phyloP scores from a whole-genome alignment of 2,888 invertebrate genomes.

The Oscheius sp. region DNA sequence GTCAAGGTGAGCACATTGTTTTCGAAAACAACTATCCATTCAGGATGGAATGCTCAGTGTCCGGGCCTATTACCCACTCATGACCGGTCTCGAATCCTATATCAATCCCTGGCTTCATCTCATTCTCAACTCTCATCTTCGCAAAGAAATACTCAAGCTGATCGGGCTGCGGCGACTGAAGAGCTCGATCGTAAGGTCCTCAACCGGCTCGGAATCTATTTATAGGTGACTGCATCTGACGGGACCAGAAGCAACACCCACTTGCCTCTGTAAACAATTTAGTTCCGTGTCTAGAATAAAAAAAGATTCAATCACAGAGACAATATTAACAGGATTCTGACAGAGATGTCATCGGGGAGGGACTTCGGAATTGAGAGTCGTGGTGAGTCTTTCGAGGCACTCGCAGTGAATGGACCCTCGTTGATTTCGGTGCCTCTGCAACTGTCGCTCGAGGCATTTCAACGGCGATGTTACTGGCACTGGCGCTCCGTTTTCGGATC shows the following conservation, averaged over 20 bases:
- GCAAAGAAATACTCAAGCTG: not conserved
- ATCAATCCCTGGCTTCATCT: conserved; percentile 7
- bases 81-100: conserved; percentile 5
- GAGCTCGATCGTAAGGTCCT: too few species aligned
- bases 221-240: not conserved
- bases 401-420: conserved; percentile 39
- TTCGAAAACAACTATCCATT: not conserved
- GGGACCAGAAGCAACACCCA: not conserved
- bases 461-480: conserved; percentile 44
- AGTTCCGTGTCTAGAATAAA: not conserved
- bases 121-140: not conserved
- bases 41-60: not conserved
- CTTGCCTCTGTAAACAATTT: not conserved
- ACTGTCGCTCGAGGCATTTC: conserved; percentile 29
- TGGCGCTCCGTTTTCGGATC: conserved; percentile 57
- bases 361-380: conserved; percentile 10
- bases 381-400: conserved; percentile 9
- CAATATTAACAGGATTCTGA: conserved; percentile 11
- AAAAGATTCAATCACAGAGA: not conserved
- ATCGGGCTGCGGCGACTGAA: too few species aligned
- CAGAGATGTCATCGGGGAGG: conserved; percentile 21
- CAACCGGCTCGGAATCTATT: not conserved
- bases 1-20: not conserved
- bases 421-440: conserved; percentile 40
- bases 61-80: not conserved